Evolutionary conservation across 23 tunicate genomes (phyloP).

Genomic region (Styela plicata): DNA sequence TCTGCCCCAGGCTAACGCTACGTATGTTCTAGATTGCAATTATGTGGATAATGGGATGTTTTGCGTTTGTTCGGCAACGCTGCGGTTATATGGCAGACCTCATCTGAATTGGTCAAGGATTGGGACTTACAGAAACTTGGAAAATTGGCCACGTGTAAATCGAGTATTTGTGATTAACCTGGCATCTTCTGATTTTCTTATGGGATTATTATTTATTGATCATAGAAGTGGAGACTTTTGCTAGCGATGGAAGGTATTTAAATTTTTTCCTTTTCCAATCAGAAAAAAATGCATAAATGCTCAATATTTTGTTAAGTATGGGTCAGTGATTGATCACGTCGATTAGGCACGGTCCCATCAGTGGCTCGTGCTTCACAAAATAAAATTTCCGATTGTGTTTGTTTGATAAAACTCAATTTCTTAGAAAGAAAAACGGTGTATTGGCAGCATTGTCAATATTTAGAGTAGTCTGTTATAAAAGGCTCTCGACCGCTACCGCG

Average conservation of each 20-base stretch:
- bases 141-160: conserved; percentile 79
- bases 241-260: conserved; percentile 18
- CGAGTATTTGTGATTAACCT: conserved; percentile 69
- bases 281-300: too few species aligned
- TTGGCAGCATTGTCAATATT: too few species aligned
- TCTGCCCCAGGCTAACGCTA: background rate
- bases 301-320: too few species aligned
- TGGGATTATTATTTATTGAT: conserved; percentile 74
- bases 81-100: conserved; percentile 45
- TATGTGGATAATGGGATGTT: conserved; percentile 45
- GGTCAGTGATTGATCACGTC: too few species aligned
- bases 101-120: conserved; percentile 61
- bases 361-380: too few species aligned
- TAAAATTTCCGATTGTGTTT: too few species aligned
- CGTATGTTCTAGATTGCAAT: background rate
- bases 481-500: too few species aligned
- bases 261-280: too few species aligned
- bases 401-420: too few species aligned
- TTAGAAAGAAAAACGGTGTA: too few species aligned
- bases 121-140: conserved; percentile 47
- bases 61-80: conserved; percentile 68
- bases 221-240: background rate
- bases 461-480: too few species aligned
- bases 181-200: conserved; percentile 75
- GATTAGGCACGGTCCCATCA: too few species aligned